Conservation (phyloP, 2,113 vertebrate genomes). For the Symphodus melops region DNA sequence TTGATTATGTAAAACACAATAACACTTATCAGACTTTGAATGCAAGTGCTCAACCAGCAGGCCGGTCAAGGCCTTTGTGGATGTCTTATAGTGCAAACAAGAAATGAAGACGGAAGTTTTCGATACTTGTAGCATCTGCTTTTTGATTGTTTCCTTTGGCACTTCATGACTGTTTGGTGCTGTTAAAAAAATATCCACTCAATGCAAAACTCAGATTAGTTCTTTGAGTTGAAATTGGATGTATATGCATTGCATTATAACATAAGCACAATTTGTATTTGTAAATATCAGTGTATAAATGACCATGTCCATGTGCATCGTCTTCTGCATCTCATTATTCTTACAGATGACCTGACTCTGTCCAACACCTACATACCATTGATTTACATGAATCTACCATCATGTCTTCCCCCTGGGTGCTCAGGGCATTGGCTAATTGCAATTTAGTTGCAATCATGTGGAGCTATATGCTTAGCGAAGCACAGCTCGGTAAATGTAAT, state of each 20-base stretch:
- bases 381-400: slow-evolving; percentile 57
- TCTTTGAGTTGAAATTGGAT: not conserved
- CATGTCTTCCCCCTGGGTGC: slow-evolving; percentile 43
- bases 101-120: slow-evolving; percentile 5
- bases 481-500: slow-evolving; percentile 70
- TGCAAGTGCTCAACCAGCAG: too few species aligned
- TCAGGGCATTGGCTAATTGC: slow-evolving; percentile 67
- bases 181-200: not conserved
- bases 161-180: not conserved
- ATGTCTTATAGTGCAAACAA: not conserved
- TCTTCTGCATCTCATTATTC: slow-evolving; percentile 43
- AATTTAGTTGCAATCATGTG: slow-evolving; percentile 70
- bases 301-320: not conserved
- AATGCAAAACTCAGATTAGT: not conserved
- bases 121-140: not conserved
- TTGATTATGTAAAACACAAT: too few species aligned
- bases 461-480: slow-evolving; percentile 63
- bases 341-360: slow-evolving; percentile 47
- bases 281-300: slow-evolving; percentile 19
- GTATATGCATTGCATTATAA: not conserved
- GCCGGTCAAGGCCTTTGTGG: too few species aligned
- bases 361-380: slow-evolving; percentile 29
- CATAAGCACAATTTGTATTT: not conserved
- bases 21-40: too few species aligned
- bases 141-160: not conserved